Evolutionary conservation across 2,888 invertebrate genomes (phyloP).

Genomic region (Thyatira batis): DNA sequence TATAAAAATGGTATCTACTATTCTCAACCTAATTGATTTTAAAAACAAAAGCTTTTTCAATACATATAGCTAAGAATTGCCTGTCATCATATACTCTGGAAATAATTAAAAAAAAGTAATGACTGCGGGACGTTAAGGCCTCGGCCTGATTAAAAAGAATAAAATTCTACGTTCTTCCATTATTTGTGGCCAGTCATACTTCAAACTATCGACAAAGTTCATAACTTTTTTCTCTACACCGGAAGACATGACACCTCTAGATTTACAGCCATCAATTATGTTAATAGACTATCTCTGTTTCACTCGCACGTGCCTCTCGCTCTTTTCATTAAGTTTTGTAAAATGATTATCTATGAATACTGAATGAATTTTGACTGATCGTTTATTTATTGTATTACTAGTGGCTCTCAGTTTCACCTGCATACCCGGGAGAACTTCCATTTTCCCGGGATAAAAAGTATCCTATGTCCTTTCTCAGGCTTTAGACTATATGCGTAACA

Average conservation of each 20-base stretch:
- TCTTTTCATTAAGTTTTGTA: constrained; percentile 20
- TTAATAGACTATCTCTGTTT: constrained; percentile 53
- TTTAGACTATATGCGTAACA: too few species aligned
- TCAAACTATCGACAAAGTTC: constrained; percentile 37
- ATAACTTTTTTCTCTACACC: constrained; percentile 53
- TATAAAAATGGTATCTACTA: neutral
- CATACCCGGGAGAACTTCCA: too few species aligned
- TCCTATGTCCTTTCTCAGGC: too few species aligned
- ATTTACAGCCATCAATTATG: constrained; percentile 70
- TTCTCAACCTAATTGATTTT: neutral
- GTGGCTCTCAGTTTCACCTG: too few species aligned
- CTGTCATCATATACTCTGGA: constrained; percentile 32
- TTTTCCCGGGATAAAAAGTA: too few species aligned
- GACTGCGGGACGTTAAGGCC: constrained; percentile 24
- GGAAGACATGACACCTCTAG: constrained; percentile 69
- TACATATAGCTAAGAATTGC: constrained; percentile 33
- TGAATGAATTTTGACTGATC: neutral
- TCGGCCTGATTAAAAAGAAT: constrained; percentile 14
- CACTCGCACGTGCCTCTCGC: constrained; percentile 23
- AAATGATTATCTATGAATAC: neutral
- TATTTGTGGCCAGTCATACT: constrained; percentile 24
- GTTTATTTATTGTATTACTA: too few species aligned
- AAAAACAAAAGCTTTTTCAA: constrained; percentile 22
- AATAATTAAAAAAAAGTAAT: constrained; percentile 49
- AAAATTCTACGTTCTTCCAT: constrained; percentile 9